Evolutionary conservation across 2,888 invertebrate species (phyloP).

Genomic region (Pollenia labialis): DNA sequence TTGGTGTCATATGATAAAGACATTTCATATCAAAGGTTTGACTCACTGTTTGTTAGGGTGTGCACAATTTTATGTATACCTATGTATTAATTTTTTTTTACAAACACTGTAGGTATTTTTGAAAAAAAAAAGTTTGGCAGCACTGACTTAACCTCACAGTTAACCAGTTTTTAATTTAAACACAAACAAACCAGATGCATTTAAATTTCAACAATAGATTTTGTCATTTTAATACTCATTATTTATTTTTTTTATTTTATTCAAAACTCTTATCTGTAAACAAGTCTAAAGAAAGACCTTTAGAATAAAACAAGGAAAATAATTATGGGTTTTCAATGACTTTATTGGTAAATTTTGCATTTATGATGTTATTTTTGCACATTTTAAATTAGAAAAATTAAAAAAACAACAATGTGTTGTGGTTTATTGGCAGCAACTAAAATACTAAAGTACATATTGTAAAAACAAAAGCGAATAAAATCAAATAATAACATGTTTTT

Average conservation of each 20-base stretch:
- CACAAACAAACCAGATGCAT: neutral
- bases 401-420: neutral
- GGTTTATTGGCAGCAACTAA: slow-evolving; percentile 30
- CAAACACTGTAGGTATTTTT: no score
- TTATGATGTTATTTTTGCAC: neutral
- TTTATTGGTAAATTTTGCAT: slow-evolving; percentile 33
- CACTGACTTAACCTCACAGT: no score
- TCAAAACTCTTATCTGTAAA: neutral
- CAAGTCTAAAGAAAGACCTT: slow-evolving; percentile 36
- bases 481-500: neutral
- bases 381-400: neutral
- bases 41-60: no score
- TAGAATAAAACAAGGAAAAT: slow-evolving; percentile 25
- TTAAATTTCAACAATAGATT: no score
- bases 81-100: no score
- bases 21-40: no score
- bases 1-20: no score
- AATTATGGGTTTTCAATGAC: slow-evolving; percentile 28
- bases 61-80: no score
- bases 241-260: neutral
- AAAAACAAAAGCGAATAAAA: slow-evolving; percentile 15
- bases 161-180: no score
- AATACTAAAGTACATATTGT: slow-evolving; percentile 14
- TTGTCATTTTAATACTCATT: no score
- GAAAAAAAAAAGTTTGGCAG: no score